Conservation (phyloP, 2,113 vertebrate genomes). For the Bubo scandiacus region DNA sequence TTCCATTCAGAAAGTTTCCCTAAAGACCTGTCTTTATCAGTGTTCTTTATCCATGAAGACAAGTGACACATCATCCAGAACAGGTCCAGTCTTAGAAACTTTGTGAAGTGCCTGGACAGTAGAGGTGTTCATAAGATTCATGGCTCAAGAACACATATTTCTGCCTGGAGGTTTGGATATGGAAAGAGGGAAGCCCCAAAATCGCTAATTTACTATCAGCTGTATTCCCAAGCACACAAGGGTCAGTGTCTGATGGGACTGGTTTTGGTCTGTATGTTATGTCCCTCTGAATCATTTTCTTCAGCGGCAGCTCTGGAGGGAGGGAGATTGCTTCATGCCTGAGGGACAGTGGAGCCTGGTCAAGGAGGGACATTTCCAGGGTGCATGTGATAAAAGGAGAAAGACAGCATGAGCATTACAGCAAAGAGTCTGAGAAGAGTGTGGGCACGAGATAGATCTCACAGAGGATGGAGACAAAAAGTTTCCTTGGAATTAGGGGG, state of each 20-base stretch:
- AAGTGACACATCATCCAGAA: not conserved
- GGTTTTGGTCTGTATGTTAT: not conserved
- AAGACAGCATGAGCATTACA: not conserved
- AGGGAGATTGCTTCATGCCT: accelerated
- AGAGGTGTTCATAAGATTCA: not conserved
- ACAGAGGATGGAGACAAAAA: not conserved
- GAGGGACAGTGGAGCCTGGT: not conserved
- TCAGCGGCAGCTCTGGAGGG: not conserved
- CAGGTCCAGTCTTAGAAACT: not conserved
- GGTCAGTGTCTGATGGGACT: not conserved
- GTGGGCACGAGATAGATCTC: accelerated
- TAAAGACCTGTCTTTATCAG: not conserved
- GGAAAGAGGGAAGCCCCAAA: not conserved
- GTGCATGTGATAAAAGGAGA: not conserved
- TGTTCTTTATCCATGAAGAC: not conserved
- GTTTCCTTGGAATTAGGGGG: not conserved
- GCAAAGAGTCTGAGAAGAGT: not conserved
- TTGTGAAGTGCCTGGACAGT: not conserved
- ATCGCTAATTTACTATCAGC: not conserved
- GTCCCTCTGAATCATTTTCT: not conserved
- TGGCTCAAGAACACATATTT: not conserved
- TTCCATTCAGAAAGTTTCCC: not conserved
- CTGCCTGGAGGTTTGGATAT: not conserved
- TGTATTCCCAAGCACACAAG: not conserved
- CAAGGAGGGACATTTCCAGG: not conserved